A percentile compares a stretch with the other conserved stretches of the same genome.
Conservation (phyloP, 2,797 vertebrate species). For the Lacerta bilineata region DNA sequence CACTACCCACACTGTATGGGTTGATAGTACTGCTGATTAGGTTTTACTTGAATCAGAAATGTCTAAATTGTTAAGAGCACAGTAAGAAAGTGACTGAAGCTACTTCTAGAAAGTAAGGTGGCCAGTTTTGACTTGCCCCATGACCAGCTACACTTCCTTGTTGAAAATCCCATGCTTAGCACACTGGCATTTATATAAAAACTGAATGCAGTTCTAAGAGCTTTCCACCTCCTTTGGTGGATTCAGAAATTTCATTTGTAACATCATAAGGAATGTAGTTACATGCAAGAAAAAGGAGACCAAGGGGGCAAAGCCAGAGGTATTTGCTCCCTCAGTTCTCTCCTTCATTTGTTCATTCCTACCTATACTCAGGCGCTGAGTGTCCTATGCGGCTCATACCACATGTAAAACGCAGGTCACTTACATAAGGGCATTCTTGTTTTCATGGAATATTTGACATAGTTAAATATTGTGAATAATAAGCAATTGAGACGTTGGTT, state of each 20-base stretch:
- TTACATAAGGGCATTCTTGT: not conserved
- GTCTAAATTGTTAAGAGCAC: not conserved
- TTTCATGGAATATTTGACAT: constrained; percentile 16
- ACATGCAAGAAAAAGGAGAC: no score
- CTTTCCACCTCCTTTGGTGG: no score
- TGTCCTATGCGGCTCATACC: not conserved
- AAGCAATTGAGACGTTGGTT: constrained; percentile 3
- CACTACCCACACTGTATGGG: not conserved
- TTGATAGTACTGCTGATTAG: not conserved
- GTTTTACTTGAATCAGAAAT: not conserved
- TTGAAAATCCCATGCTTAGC: not conserved
- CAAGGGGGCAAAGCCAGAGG: not conserved
- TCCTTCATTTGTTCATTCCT: not conserved
- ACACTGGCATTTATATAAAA: not conserved
- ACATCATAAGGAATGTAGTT: not conserved
- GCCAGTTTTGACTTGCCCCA: not conserved
- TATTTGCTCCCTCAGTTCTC: not conserved
- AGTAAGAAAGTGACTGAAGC: not conserved
- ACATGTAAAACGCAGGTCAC: not conserved
- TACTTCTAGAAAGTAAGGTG: not conserved
- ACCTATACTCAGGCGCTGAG: not conserved
- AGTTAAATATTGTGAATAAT: constrained; percentile 23
- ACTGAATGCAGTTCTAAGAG: not conserved
- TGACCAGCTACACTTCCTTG: not conserved
- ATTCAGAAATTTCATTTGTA: not conserved